Evolutionary conservation across 2,797 vertebrate species (phyloP).

Genomic region (Pelobates cultripes): DNA sequence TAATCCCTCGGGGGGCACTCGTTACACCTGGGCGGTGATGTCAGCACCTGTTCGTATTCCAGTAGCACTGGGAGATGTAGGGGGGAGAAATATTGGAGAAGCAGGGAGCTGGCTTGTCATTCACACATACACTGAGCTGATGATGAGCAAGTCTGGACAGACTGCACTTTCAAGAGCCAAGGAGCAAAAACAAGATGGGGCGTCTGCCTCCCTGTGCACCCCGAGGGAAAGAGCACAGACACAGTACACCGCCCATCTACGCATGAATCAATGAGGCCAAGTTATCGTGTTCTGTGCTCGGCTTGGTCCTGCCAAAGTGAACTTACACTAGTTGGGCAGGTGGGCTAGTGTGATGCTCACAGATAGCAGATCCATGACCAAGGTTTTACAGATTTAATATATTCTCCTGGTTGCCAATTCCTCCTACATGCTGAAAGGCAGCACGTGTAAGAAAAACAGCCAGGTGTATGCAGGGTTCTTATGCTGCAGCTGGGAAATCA

Average conservation of each 20-base stretch:
- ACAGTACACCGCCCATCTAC: neutral
- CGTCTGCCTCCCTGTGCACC: constrained; percentile 31
- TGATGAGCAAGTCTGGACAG: constrained; percentile 38
- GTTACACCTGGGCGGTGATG: constrained; percentile 39
- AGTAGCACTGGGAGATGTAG: constrained; percentile 1
- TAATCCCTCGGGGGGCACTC: constrained; percentile 21
- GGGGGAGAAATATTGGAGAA: constrained; percentile 7
- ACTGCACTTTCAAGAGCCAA: constrained; percentile 34
- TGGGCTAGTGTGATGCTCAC: too few species aligned
- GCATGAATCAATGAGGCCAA: neutral
- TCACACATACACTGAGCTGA: constrained; percentile 9
- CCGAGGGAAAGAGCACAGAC: constrained; percentile 29
- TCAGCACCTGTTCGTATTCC: constrained; percentile 22
- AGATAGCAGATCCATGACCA: too few species aligned
- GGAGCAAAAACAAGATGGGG: constrained; percentile 39
- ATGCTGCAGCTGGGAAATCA: too few species aligned
- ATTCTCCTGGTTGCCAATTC: too few species aligned
- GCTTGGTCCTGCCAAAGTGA: neutral
- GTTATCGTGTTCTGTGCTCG: neutral
- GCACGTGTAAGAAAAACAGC: too few species aligned
- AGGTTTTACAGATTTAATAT: too few species aligned
- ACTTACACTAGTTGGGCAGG: too few species aligned
- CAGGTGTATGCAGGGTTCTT: too few species aligned
- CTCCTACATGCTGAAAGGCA: too few species aligned
- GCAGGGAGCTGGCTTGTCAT: constrained; percentile 25